A percentile compares a stretch with the other conserved stretches of the same genome.
Conservation (phyloP, 2,888 invertebrate species). For the Perizoma affinitatum region DNA sequence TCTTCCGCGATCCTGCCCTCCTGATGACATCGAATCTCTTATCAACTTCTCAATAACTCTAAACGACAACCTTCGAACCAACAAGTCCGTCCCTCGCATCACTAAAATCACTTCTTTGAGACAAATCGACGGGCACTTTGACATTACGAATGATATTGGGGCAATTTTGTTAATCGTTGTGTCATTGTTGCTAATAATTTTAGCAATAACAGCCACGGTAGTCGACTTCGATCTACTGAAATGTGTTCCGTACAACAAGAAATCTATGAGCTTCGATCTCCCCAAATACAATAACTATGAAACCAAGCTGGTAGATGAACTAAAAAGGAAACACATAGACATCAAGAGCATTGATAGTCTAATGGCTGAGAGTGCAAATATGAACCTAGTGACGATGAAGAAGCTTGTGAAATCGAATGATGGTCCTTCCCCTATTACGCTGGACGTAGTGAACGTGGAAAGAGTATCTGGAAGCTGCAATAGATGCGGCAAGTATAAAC, state of each 20-base stretch:
- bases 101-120: conserved; percentile 60
- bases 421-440: conserved; percentile 65
- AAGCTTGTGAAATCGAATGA: conserved; percentile 45
- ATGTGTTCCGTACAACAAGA: conserved; percentile 53
- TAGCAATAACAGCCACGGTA: conserved; percentile 70
- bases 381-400: conserved; percentile 61
- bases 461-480: conserved; percentile 62
- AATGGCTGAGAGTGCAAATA: conserved; percentile 53
- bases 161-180: conserved; percentile 60
- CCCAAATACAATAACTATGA: conserved; percentile 62
- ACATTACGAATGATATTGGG: conserved; percentile 57
- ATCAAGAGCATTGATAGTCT: conserved; percentile 47
- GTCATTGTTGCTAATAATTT: conserved; percentile 53
- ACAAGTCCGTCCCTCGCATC: conserved; percentile 62
- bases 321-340: conserved; percentile 43
- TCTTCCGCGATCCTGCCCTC: conserved; percentile 72
- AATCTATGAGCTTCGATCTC: conserved; percentile 67
- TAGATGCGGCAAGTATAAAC: conserved; percentile 73
- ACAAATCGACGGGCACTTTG: conserved; percentile 55
- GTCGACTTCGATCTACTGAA: conserved; percentile 70
- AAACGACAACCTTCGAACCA: conserved; percentile 68
- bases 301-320: conserved; percentile 42
- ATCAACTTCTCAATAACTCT: conserved; percentile 78
- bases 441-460: conserved; percentile 69
- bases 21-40: conserved; percentile 70